Evolutionary conservation across 1,140 invertebrate species (phyloP), one percentile per base, ranked within the genome.

Genomic region (Mycetomoellerius zeteki): DNA sequence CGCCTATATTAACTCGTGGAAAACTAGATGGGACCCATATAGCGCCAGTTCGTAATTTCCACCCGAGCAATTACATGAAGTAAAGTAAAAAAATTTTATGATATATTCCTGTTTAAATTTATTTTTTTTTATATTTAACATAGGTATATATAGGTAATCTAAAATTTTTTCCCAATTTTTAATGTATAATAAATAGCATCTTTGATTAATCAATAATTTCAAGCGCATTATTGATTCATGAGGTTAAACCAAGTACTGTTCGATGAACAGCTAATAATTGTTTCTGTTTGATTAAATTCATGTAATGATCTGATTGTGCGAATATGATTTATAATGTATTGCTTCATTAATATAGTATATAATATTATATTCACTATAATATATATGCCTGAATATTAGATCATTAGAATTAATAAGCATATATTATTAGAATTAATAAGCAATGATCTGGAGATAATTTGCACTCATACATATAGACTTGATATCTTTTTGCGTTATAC

Each of bases 251-350:
- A 69, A 19, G 2, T 77, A 58, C 14, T 33, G 14, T 24, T 80
- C 0, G 27, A 43, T 33, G 12, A 7, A 33, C 16, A 56, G n/a
- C 21, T 78, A 78, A 81, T 69, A 69, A 71, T 81, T 24, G 33
- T 43, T 24, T 27, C 21, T 81, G 27, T 65, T 78, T 65, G 47
- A 69, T 37, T 80, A 62, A 77, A 77, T 81, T 77, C 19, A 43
- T 43, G 30, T 37, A 6, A 24, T 24, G 19, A 52, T 81, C 8
- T 65, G 27, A 50, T 54, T 52, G 58, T 10, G 14, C 14, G 8
- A 56, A 47, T 21, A 19, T 54, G 50, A 71, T 71, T 71, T 43
- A 71, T 37, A 56, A 7, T 16, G 24, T 27, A 71, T 43, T 54
- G 33, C 19, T 71, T 71, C 16, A 71, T 69, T 56, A 58, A 24